Evolutionary conservation across 2,113 vertebrate genomes (phyloP), one percentile per base, ranked within the genome.

Genomic region (Gallinago jamesoni): DNA sequence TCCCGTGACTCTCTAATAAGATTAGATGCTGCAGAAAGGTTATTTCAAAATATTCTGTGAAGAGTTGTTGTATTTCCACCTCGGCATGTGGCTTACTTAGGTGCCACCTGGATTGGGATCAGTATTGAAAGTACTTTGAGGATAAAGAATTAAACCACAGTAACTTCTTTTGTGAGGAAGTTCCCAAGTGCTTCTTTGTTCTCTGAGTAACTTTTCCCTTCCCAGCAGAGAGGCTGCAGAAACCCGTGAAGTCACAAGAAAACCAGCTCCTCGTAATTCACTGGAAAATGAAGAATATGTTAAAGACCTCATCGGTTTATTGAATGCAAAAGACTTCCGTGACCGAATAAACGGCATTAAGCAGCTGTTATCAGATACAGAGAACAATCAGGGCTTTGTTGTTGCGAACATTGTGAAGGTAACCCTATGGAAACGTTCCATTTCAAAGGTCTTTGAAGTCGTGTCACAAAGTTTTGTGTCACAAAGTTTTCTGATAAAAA

Each of bases 301-400:
- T 67, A 97, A 98, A 93, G 98, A 98, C 66, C 86, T 99, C 10
- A 97, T 98, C 21, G 94, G 92, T 41, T 94, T 98, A 13, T 94
- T 99, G 96, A 98, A 95, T 16, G 98, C 99, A 80, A 99, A 98
- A 69, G 99, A 99, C 92, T 99, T 99, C 97, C 98, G 98, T 16
- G 98, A 99, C 81, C 98, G 99, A 72, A 98, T 99, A 76, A 97
- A 91, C 85, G 99, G 98, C 80, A 98, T 99, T 20, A 98, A 98
- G 80, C 99, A 99, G 95, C 97, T 99, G 55, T 96, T 98, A 59
- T 81, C 90, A 17, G 98, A 99, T 93, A 98, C 99, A 33, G 97
- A 99, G 97, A 97, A 98, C 88, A 98, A 98, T 94, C 98, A 98
- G 3, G 98, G 96, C 52, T 87, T 99, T 91, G 98, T 99, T 89